A percentile compares a stretch with the other conserved stretches of the same genome.
phyloP scores from a whole-genome alignment of 1,140 invertebrate species.

The Mya arenaria region DNA sequence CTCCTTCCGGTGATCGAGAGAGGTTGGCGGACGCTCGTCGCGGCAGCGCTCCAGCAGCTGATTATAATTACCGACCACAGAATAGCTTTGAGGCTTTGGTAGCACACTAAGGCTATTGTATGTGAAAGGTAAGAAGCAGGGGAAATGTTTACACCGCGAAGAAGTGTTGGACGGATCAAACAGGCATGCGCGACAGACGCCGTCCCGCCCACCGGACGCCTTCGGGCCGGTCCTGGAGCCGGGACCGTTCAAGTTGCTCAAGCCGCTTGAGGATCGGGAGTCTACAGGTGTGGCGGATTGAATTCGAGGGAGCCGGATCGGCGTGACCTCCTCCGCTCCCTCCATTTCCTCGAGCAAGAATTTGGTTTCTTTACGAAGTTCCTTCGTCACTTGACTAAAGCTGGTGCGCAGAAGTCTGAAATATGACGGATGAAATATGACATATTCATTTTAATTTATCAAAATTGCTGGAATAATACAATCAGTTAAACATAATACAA shows the following conservation, averaged over 20 bases:
- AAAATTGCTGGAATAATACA: too few species aligned
- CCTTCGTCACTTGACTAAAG: conserved; percentile 18
- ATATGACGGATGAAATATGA: too few species aligned
- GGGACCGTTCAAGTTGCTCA: background rate
- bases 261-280: conserved; percentile 12
- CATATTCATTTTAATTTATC: too few species aligned
- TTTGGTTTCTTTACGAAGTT: conserved; percentile 31
- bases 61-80: conserved; percentile 37
- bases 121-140: conserved; percentile 44
- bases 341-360: conserved; percentile 35
- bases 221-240: background rate
- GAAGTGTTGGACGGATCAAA: conserved; percentile 16
- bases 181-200: conserved; percentile 24
- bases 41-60: conserved; percentile 22
- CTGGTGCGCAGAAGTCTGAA: conserved; percentile 11
- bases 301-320: conserved; percentile 5
- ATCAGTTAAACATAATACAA: background rate
- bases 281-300: background rate
- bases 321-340: background rate
- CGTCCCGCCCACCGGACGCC: background rate
- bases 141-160: conserved; percentile 42
- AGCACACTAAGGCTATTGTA: conserved; percentile 41
- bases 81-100: conserved; percentile 45
- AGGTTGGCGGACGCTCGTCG: conserved; percentile 37
- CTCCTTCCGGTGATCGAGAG: background rate